Evolutionary conservation across 2,888 invertebrate species (phyloP).

Genomic region (Sinhomidia bicolor): DNA sequence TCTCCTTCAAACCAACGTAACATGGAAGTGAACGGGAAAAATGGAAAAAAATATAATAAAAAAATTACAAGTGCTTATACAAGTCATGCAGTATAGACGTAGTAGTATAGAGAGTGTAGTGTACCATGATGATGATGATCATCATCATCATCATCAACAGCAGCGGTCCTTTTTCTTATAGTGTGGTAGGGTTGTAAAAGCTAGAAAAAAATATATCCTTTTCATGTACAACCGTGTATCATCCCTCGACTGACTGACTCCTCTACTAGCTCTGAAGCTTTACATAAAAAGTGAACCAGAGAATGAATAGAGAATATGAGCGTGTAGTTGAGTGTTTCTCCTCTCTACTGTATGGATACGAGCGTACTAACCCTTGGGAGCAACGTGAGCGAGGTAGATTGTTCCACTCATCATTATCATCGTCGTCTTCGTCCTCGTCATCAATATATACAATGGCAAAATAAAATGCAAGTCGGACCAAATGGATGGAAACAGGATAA

Average conservation of each 20-base stretch:
- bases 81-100: not conserved
- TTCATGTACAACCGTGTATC: not conserved
- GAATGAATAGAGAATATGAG: slow-evolving; percentile 33
- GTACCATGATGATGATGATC: not conserved
- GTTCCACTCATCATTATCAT: slow-evolving; percentile 54
- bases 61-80: not conserved
- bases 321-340: slow-evolving; percentile 34
- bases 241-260: slow-evolving; percentile 44
- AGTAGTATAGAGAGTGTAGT: slow-evolving; percentile 40
- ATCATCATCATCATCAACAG: not conserved
- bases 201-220: slow-evolving; percentile 7
- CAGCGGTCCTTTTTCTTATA: slow-evolving; percentile 9
- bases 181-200: slow-evolving; percentile 12
- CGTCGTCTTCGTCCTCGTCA: slow-evolving; percentile 49
- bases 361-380: slow-evolving; percentile 44
- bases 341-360: slow-evolving; percentile 30
- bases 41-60: too few relatives aligned
- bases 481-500: slow-evolving; percentile 64
- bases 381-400: slow-evolving; percentile 55
- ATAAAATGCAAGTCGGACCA: slow-evolving; percentile 44
- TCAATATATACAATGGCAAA: slow-evolving; percentile 58
- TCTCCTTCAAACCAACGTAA: not conserved
- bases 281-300: slow-evolving; percentile 33
- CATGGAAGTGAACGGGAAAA: not conserved
- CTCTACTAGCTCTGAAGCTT: slow-evolving; percentile 21